Evolutionary conservation across 2,113 vertebrate species (phyloP).

Genomic region (Chlorocebus sabaeus): DNA sequence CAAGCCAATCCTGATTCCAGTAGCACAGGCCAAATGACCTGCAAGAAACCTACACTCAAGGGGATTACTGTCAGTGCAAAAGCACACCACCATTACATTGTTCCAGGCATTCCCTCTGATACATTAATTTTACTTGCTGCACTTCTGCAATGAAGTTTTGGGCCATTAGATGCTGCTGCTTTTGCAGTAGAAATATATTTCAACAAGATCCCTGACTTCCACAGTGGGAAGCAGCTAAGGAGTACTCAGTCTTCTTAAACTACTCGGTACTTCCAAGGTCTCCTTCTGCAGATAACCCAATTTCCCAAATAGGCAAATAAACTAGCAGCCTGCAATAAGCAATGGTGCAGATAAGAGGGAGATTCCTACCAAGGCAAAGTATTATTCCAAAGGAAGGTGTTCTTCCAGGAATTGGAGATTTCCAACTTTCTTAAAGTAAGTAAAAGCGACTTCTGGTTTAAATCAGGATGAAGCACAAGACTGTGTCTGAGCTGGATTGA

Average conservation of each 20-base stretch:
- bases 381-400: background rate
- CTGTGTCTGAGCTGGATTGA: background rate
- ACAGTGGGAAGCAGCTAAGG: slow-evolving; percentile 62
- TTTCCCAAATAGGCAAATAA: slow-evolving; percentile 53
- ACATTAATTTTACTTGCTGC: slow-evolving; percentile 69
- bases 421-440: background rate
- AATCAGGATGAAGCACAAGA: background rate
- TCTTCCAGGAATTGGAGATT: background rate
- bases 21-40: slow-evolving; percentile 33
- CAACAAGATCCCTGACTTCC: slow-evolving; percentile 45
- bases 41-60: slow-evolving; percentile 31
- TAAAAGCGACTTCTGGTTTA: background rate
- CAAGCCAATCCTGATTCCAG: background rate
- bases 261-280: slow-evolving; percentile 45
- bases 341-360: background rate
- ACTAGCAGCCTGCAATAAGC: background rate
- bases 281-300: slow-evolving; percentile 59
- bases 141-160: slow-evolving; percentile 72
- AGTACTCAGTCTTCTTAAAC: slow-evolving; percentile 59
- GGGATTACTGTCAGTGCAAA: slow-evolving; percentile 61
- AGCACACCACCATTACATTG: slow-evolving; percentile 40
- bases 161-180: slow-evolving; percentile 70
- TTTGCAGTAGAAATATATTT: slow-evolving; percentile 64
- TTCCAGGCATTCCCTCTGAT: slow-evolving; percentile 66
- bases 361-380: background rate